phyloP scores from a whole-genome alignment of 2,888 invertebrate genomes.

The Lamproptera curius region DNA sequence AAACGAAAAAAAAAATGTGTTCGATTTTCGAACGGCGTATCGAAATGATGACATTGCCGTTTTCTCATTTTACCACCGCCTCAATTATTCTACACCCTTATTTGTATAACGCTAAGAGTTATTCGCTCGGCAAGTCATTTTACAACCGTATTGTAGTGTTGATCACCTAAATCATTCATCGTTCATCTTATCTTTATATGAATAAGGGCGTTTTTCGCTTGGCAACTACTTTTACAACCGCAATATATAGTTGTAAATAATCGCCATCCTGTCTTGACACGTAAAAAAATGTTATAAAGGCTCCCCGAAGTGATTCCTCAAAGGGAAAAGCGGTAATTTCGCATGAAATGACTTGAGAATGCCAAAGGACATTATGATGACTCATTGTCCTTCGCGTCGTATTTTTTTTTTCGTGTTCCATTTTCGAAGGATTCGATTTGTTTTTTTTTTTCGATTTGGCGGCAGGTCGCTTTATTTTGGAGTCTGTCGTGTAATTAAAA shows the following conservation, averaged over 20 bases:
- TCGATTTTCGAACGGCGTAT: slow-evolving; percentile 12
- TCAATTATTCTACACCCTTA: no score
- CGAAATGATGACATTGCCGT: slow-evolving; percentile 20
- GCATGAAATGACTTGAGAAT: slow-evolving; percentile 28
- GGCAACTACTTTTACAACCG: not conserved
- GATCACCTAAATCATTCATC: no score
- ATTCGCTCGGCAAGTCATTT: no score
- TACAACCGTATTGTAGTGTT: no score
- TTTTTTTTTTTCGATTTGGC: not conserved
- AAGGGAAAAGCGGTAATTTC: slow-evolving; percentile 28
- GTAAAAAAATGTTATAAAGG: slow-evolving; percentile 22
- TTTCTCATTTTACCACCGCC: not conserved
- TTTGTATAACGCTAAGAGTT: no score
- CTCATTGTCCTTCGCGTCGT: slow-evolving; percentile 9
- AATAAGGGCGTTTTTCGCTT: not conserved
- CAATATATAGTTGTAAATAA: not conserved
- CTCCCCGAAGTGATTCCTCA: slow-evolving; percentile 21
- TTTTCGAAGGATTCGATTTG: no score
- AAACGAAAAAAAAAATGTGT: slow-evolving; percentile 2
- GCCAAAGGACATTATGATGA: slow-evolving; percentile 15
- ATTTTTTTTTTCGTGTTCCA: no score
- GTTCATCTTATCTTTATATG: not conserved
- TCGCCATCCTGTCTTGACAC: slow-evolving; percentile 22
- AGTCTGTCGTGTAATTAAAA: not conserved
- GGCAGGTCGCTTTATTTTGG: not conserved